Evolutionary conservation across 2,797 vertebrate species (phyloP), one percentile per base, ranked within the genome.

Genomic region (Neomorphus geoffroyi): DNA sequence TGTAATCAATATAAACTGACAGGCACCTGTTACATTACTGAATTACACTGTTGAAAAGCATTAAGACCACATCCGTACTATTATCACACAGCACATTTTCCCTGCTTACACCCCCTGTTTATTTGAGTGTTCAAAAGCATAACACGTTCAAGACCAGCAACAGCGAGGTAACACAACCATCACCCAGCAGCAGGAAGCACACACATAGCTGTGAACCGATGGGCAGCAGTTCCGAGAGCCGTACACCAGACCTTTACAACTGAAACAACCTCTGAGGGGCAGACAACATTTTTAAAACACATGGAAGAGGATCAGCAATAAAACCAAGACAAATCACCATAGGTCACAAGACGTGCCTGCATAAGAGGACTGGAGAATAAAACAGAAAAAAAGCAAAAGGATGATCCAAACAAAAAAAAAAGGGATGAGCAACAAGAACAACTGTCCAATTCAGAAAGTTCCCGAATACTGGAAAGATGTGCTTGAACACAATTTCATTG

Each of bases 121-220:
- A 69, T 39, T 69, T 72, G 9, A 79, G 16, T 13, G 28, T 66
- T 86, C 64, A 86, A 60, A 80, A 2, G 10, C 5, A 2, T 39
- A 53, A 51, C 6, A 46, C 6, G 30, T 17, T 77, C 21, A 14
- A 74, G 41, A 94, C 79, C 14, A 80, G 39, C 11, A 64, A 81
- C 4, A 2, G 46, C n/a, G 19, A 45, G n/a, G 39, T 66, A 67
- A 87, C 45, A 77, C 7, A 37, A 46, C 26, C 22, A 41, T 21
- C 66, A 77, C 12, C 58, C 41, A 45, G 15, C 14, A 60, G 3
- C 39, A 82, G 17, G 14, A 83, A 94, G 24, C 12, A 22, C 6
- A 84, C 35, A 51, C 75, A 16, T 13, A 78, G 74, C 58, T 56
- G 48, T 0, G 0, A 71, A 72, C 9, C 32, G 33, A 1, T 0